Conservation (phyloP, 2,888 invertebrate genomes). For the Drosophila lacicola region DNA sequence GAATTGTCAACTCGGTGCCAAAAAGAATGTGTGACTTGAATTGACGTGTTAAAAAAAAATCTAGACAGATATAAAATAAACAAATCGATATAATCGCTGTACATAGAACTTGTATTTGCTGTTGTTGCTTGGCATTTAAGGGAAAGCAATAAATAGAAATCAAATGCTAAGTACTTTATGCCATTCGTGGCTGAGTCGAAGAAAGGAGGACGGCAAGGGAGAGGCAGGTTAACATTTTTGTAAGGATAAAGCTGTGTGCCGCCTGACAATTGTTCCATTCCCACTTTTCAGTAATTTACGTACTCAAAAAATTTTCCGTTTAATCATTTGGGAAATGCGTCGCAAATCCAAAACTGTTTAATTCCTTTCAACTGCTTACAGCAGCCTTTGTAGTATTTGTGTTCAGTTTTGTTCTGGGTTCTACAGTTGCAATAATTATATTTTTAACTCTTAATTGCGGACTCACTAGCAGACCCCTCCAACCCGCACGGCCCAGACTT, state of each 20-base stretch:
- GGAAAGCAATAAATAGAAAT: constrained; percentile 47
- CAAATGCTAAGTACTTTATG: constrained; percentile 34
- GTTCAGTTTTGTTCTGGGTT: constrained; percentile 38
- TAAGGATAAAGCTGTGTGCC: constrained; percentile 31
- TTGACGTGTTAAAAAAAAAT: constrained; percentile 36
- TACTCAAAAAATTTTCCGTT: constrained; percentile 57
- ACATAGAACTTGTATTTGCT: constrained; percentile 28
- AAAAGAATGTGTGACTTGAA: constrained; percentile 58
- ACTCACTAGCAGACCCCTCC: constrained; percentile 55
- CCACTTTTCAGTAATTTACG: constrained; percentile 84
- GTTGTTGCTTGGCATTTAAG: constrained; percentile 48
- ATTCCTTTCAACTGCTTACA: constrained; percentile 45
- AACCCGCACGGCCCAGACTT: constrained; percentile 4
- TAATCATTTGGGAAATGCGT: constrained; percentile 51
- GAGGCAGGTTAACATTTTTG: constrained; percentile 16
- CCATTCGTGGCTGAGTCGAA: constrained; percentile 1
- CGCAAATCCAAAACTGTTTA: constrained; percentile 17
- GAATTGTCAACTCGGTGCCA: constrained; percentile 42
- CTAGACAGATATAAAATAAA: constrained; percentile 43
- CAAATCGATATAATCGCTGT: constrained; percentile 30
- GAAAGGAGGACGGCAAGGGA: not conserved
- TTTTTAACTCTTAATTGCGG: constrained; percentile 83
- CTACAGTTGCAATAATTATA: constrained; percentile 81
- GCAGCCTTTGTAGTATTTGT: constrained; percentile 37
- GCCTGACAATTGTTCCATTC: constrained; percentile 78